Evolutionary conservation across 2,113 vertebrate genomes (phyloP).

Genomic region (Rhabdomys dilectus): DNA sequence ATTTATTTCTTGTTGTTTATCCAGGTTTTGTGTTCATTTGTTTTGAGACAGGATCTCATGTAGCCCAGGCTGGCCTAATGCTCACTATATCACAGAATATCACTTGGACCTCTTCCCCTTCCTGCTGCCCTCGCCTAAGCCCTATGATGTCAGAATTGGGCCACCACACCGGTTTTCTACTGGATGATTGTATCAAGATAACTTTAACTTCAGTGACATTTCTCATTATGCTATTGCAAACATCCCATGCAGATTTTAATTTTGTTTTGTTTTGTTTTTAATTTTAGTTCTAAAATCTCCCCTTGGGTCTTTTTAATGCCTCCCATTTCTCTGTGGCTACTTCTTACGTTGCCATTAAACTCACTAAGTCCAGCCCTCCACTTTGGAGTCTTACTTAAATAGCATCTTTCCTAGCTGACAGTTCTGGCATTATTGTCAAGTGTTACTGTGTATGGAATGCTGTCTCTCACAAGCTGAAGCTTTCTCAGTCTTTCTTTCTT

Average conservation of each 20-base stretch:
- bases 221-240: neutral
- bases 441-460: neutral
- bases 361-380: neutral
- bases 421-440: neutral
- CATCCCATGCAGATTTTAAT: neutral
- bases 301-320: neutral
- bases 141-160: neutral
- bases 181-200: neutral
- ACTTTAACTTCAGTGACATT: slow-evolving; percentile 3
- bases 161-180: neutral
- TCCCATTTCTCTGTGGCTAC: neutral
- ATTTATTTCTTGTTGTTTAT: neutral
- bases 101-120: neutral
- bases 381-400: neutral
- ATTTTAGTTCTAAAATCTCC: neutral
- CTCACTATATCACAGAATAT: neutral
- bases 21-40: neutral
- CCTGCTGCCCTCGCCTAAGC: neutral
- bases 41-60: neutral
- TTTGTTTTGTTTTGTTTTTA: neutral
- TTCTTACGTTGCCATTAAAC: neutral
- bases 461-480: neutral
- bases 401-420: neutral
- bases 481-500: neutral
- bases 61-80: neutral